Percentiles rank a stretch among this genome's conserved stretches.
Conservation (phyloP, 2,888 invertebrate species). For the Heteromyza rotundicornis region DNA sequence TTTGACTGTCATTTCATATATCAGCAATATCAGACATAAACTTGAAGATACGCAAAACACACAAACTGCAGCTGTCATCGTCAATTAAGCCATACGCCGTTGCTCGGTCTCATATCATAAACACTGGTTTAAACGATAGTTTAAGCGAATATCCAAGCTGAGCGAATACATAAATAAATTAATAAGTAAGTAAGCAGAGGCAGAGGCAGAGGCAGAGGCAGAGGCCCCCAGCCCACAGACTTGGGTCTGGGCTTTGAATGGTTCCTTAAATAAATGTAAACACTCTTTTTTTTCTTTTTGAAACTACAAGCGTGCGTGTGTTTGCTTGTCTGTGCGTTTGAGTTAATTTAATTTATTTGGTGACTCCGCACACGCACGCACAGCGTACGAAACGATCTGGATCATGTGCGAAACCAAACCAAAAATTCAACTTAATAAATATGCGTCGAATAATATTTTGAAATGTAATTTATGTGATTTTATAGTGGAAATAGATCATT, state of each 20-base stretch:
- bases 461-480: neutral
- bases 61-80: neutral
- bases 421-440: neutral
- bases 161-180: neutral
- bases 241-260: too few species aligned
- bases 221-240: too few species aligned
- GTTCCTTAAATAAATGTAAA: too few species aligned
- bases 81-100: neutral
- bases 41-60: neutral
- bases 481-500: neutral
- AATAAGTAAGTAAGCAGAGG: too few species aligned
- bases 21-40: neutral
- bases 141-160: neutral
- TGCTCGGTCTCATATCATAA: neutral
- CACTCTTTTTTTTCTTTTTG: too few species aligned
- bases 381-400: neutral
- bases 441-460: neutral
- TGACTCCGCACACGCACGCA: neutral
- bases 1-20: neutral
- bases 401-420: constrained; percentile 9
- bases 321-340: neutral
- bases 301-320: too few species aligned
- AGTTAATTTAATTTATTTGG: neutral
- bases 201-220: too few species aligned
- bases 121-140: neutral